Evolutionary conservation across 92 coral and sea anemone species (phyloP), one percentile per base, ranked within the genome.

Genomic region (Epizoanthus stellaris): DNA sequence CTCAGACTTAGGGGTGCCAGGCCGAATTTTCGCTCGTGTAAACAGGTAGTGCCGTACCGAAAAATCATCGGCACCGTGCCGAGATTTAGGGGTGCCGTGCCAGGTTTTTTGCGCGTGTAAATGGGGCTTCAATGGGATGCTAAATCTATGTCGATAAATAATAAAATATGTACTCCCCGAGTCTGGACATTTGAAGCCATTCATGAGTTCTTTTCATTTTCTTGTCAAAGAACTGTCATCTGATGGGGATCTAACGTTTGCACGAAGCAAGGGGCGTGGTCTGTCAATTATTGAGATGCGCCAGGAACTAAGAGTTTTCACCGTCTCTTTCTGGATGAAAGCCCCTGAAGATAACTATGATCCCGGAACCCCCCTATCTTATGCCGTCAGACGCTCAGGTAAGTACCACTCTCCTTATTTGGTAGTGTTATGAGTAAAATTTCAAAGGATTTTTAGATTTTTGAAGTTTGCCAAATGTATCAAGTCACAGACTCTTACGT

Each of bases 241-340:
- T 30, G 94, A 96, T 75, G 95, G 90, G 70, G 98, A 96, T 87
- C 73, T 96, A 45, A 90, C 61, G 62, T 96, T 96, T 52, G 90
- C 79, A 59, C 87, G 93, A 82, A 68, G 84, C 8, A 75, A 87
- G 64, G 98, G 98, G 19, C 92, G 94, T 54, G 93, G 98, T 21
- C 52, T 88, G 59, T 90, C 98, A 40, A 47, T 86, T 42, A 89
- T 96, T 53, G 93, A 87, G 15, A 91, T 92, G 88, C 85, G 94
- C 69, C 94, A 91, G 52, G 98, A 96, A 6, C 87, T 96, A 42
- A 75, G 89, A 54, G 96, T 95, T 43, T 92, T 96, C 77, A 94
- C 98, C 12, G 88, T 94, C 21, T 91, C 98, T 30, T 96, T 96
- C 88, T 96, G 98, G 98, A 94, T 96, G 98, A 94, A 94, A 68